Conservation (phyloP, 2,888 invertebrate species). For the Dioctria rufipes region DNA sequence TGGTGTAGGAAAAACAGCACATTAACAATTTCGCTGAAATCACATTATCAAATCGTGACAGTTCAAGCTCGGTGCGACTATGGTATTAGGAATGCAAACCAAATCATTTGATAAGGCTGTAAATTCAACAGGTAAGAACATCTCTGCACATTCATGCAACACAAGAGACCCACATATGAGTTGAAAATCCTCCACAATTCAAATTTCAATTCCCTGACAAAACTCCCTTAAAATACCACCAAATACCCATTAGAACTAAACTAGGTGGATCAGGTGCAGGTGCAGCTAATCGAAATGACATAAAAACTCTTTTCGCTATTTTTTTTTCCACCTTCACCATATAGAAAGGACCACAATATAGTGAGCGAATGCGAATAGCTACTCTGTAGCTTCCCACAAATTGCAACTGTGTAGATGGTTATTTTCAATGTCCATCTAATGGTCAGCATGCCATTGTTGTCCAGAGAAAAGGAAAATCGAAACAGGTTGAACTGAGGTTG, state of each 20-base stretch:
- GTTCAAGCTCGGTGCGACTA: no score
- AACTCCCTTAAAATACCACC: neutral
- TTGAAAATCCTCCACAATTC: no score
- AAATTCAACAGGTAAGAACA: no score
- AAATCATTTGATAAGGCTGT: no score
- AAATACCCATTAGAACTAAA: neutral
- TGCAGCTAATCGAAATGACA: neutral
- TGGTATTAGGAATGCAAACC: no score
- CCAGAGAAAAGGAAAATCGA: constrained; percentile 10
- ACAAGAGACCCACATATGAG: no score
- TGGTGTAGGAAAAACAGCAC: no score
- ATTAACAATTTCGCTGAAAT: no score
- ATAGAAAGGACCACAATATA: neutral
- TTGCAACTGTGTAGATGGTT: neutral
- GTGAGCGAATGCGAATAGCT: neutral
- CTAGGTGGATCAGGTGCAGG: neutral
- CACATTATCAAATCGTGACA: no score
- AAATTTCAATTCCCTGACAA: no score
- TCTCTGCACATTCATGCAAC: no score
- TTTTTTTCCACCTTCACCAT: no score
- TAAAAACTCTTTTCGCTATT: constrained; percentile 1
- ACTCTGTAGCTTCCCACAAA: neutral
- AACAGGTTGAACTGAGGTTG: neutral
- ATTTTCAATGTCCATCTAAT: neutral
- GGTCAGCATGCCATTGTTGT: neutral